Percentiles rank a stretch among this genome's conserved stretches.
Evolutionary conservation across 2,888 invertebrate genomes (phyloP).

Genomic region (Emmelina monodactyla): DNA sequence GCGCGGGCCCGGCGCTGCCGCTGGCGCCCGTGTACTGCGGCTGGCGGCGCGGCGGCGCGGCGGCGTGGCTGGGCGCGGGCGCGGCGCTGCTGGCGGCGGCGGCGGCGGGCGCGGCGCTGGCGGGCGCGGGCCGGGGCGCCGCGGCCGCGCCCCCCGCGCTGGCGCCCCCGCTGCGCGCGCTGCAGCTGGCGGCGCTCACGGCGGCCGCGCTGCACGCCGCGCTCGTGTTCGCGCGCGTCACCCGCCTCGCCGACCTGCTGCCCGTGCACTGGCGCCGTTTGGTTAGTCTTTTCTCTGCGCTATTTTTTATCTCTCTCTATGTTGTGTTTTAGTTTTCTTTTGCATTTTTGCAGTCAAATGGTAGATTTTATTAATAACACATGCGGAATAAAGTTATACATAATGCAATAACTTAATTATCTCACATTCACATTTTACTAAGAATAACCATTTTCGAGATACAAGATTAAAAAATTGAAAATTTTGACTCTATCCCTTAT

Average conservation of each 20-base stretch:
- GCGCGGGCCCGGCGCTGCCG: slow-evolving; percentile 40
- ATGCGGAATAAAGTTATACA: no score
- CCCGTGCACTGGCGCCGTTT: slow-evolving; percentile 46
- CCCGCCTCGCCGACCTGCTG: slow-evolving; percentile 43
- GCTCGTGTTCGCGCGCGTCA: slow-evolving; percentile 39
- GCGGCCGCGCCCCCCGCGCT: slow-evolving; percentile 20
- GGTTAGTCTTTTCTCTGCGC: slow-evolving; percentile 16
- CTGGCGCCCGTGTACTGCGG: slow-evolving; percentile 58
- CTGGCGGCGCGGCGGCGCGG: slow-evolving; percentile 24
- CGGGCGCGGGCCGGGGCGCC: slow-evolving; percentile 15
- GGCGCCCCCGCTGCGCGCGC: slow-evolving; percentile 32
- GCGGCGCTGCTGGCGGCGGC: slow-evolving; percentile 20
- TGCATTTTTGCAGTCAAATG: no score
- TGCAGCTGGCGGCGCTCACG: slow-evolving; percentile 43
- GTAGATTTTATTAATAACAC: no score
- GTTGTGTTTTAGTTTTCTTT: not conserved
- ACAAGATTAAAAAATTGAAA: no score
- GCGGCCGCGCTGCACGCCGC: slow-evolving; percentile 43
- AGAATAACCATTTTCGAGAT: no score
- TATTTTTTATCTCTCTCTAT: not conserved
- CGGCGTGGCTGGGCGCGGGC: slow-evolving; percentile 16
- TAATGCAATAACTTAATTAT: no score
- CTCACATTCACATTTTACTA: no score
- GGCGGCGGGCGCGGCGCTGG: slow-evolving; percentile 8
- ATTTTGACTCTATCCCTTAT: no score